Base-by-base conservation (phyloP, 2,888 invertebrate species). In the Lacanobia wlatinum region DNA sequence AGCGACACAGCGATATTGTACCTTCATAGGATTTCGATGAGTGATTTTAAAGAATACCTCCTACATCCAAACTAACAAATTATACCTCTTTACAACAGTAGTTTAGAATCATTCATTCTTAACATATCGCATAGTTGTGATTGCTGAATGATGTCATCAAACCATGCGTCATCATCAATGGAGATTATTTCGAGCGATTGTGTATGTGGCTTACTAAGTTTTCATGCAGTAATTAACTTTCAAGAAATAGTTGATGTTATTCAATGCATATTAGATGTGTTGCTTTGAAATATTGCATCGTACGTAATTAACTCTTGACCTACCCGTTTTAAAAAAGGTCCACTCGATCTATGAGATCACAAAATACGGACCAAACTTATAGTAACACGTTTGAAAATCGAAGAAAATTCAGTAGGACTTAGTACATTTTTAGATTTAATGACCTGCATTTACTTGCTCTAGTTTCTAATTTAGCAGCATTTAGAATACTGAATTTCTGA, bases 401-500 rank as follows among this genome's bases (percentile, higher is more conserved):
- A n/a, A n/a, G 12, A 59, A 38, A 14, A 14, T 21, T 12, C 28
- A 40, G 8, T n/a, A n/a, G 7, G 21, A 65, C 52, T 40, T 16
- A 6, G 14, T 28, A 28, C 43, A 43, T 43, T 43, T 50, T 68
- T 9, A 28, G 12, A 40, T 12, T 40, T 14, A 67, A 40, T 28
- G n/a, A 64, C 12, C 40, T 64, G 46, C 28, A 28, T 58, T 8
- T 38, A 70, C 23, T 40, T 73, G 38, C 21, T 48, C 53, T 48
- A 73, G n/a, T 46, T 72, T 60, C 60, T 53, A 53, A 73, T 73
- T 38, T 73, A 60, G 55, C 23, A 55, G 16, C 5, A 4, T 59
- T 46, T 34, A 72, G 38, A 21, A 53, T 58, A 53, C 28, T 53
- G 48, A 58, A 62, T 38, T 0, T 59, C 50, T 69, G 69, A 62